Evolutionary conservation across 2,113 vertebrate species (phyloP).

Genomic region (Edolisoma coerulescens): DNA sequence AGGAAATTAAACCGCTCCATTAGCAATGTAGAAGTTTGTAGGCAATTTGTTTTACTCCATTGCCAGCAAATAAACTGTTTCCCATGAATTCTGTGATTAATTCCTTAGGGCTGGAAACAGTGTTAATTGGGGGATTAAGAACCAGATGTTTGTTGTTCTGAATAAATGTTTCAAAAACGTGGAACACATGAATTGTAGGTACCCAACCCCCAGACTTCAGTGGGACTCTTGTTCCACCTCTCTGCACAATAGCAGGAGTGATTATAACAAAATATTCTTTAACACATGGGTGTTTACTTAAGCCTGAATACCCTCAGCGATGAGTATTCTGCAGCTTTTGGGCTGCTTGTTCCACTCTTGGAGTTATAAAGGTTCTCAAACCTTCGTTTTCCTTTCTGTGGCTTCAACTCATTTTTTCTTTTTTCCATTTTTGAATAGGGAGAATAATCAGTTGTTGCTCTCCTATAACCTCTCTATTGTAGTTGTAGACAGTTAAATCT

Average conservation of each 20-base stretch:
- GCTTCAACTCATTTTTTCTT: background rate
- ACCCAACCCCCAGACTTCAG: background rate
- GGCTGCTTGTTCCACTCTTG: background rate
- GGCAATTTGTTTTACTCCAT: slow-evolving; percentile 17
- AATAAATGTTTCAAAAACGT: background rate
- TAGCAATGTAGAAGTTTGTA: background rate
- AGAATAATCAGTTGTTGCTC: background rate
- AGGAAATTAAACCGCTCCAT: background rate
- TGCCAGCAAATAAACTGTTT: slow-evolving; percentile 28
- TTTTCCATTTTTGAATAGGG: background rate
- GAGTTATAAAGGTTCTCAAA: background rate
- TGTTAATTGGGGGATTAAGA: slow-evolving; percentile 50
- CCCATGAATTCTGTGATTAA: background rate
- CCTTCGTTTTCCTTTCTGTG: background rate
- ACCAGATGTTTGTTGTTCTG: slow-evolving; percentile 48
- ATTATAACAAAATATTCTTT: background rate
- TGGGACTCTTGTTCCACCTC: background rate
- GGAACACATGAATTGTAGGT: background rate
- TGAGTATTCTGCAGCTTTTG: background rate
- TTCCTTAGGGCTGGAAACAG: slow-evolving; percentile 19
- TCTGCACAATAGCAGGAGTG: background rate
- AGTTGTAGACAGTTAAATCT: background rate
- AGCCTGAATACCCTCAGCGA: background rate
- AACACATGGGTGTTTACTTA: slow-evolving; percentile 24
- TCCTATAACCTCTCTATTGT: background rate